phyloP scores from a whole-genome alignment of 2,797 vertebrate species.

The Rhabdophis nuchalis region DNA sequence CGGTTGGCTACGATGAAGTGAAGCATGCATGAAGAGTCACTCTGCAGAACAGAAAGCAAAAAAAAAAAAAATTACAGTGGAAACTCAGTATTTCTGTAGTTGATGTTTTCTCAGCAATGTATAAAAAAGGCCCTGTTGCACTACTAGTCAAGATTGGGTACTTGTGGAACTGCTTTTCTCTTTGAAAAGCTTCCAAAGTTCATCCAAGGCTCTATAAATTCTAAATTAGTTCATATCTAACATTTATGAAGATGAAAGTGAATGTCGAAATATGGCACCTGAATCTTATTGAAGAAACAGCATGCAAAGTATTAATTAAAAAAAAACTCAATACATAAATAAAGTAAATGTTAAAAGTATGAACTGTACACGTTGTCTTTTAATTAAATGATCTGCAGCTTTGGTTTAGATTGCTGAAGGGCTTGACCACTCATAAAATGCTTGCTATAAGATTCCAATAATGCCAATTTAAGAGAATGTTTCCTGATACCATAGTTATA shows the following conservation, averaged over 20 bases:
- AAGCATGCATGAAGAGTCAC: not conserved
- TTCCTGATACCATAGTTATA: not conserved
- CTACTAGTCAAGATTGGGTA: not conserved
- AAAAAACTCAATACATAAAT: not conserved
- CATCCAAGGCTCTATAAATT: not conserved
- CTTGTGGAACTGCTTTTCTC: not conserved
- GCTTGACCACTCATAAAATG: not conserved
- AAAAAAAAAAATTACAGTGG: not conserved
- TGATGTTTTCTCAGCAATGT: not conserved
- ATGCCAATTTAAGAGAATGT: not conserved
- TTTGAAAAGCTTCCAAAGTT: not conserved
- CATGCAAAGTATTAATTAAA: not conserved
- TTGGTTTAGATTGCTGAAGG: not conserved
- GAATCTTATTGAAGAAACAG: not conserved
- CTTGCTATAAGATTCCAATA: not conserved
- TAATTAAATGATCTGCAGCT: not conserved
- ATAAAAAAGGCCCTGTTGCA: not conserved
- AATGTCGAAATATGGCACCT: not conserved
- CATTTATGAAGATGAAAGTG: not conserved
- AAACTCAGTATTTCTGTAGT: not conserved
- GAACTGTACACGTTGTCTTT: not conserved
- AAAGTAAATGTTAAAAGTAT: not conserved
- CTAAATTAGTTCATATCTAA: not conserved
- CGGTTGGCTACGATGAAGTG: not conserved
- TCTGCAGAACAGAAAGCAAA: not conserved